phyloP scores from a whole-genome alignment of 2,113 vertebrate species.

The Nothobranchius furzeri region DNA sequence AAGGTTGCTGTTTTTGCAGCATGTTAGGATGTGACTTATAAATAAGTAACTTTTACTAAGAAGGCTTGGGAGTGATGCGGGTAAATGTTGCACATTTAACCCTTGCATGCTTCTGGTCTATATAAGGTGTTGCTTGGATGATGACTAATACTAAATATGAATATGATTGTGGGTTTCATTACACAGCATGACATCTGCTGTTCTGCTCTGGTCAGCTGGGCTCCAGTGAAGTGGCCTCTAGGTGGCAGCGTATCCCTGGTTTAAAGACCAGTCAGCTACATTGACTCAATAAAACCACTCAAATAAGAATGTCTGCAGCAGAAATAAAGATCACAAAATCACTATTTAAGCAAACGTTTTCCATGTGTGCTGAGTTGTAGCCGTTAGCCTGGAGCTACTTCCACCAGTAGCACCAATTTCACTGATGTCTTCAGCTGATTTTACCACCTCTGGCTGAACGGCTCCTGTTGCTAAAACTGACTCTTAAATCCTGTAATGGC shows the following conservation, averaged over 20 bases:
- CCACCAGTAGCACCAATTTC: neutral
- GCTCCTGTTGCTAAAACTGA: neutral
- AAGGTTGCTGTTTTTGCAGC: neutral
- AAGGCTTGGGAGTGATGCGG: no score
- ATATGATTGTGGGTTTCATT: neutral
- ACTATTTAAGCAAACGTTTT: neutral
- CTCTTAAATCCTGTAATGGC: slow-evolving; percentile 10
- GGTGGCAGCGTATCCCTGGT: slow-evolving; percentile 56
- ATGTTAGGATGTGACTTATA: no score
- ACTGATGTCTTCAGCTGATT: neutral
- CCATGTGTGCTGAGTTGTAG: neutral
- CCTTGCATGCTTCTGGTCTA: neutral
- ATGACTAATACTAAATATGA: neutral
- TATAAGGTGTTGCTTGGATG: neutral
- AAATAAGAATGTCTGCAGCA: slow-evolving; percentile 9
- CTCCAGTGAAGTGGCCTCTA: slow-evolving; percentile 40
- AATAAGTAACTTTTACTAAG: no score
- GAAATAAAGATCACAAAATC: neutral
- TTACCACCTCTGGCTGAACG: neutral
- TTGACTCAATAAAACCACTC: slow-evolving; percentile 13
- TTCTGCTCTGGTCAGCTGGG: neutral
- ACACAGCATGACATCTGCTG: neutral
- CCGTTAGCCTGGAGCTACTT: neutral
- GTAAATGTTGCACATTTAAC: no score
- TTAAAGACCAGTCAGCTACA: slow-evolving; percentile 8